These are phyloP conservation scores for Acleris sparsana DNA, from an alignment of 2,888 invertebrate genomes.

Conservation along the genomic window DNA sequence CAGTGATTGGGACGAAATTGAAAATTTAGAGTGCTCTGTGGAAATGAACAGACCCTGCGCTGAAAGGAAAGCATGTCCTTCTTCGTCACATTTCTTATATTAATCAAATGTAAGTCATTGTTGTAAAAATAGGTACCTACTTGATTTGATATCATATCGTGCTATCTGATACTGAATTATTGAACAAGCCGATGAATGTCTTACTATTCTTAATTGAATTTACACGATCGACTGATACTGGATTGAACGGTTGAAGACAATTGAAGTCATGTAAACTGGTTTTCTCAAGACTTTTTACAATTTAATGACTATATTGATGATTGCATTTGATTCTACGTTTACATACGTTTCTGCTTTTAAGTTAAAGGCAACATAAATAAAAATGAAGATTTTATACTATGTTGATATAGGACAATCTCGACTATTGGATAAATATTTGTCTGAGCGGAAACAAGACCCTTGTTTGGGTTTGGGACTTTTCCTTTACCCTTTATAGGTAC, in stretches of 20 bases:
- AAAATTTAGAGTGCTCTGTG: conserved; percentile 35
- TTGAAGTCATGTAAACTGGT: conserved; percentile 9
- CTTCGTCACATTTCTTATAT: background rate
- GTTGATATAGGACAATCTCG: conserved; percentile 22
- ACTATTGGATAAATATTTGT: conserved; percentile 34
- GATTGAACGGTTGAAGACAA: conserved; percentile 29
- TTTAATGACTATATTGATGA: conserved; percentile 9
- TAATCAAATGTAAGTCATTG: no score
- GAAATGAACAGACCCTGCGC: conserved; percentile 15
- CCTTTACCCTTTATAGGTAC: conserved; percentile 24
- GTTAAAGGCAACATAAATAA: background rate
- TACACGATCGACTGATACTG: conserved; percentile 37
- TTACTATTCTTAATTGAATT: conserved; percentile 41
- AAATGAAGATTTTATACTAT: conserved; percentile 9
- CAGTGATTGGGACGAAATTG: conserved; percentile 40
- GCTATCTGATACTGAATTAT: background rate
- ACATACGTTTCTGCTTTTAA: background rate
- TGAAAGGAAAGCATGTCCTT: conserved; percentile 15
- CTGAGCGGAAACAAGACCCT: conserved; percentile 22
- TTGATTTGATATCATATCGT: no score
- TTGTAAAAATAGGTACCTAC: no score
- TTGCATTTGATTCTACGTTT: background rate
- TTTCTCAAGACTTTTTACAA: conserved; percentile 9
- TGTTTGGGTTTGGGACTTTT: conserved; percentile 31
- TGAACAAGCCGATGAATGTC: conserved; percentile 24